These are phyloP conservation scores for Cistogaster globosa DNA, from an alignment of 2,888 invertebrate species.

Conservation along the genomic window DNA sequence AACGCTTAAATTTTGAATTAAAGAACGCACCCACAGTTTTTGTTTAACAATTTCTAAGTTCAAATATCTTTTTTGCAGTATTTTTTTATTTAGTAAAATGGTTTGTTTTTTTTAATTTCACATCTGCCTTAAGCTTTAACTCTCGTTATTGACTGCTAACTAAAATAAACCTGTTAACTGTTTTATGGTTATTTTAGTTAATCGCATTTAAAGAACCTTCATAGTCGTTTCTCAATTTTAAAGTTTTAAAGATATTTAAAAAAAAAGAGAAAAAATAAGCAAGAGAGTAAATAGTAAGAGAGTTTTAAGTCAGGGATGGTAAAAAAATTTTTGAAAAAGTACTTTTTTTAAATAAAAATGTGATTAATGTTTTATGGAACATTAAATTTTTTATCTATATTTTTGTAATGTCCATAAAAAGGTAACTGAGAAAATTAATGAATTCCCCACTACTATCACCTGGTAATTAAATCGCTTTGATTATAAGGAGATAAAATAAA, in stretches of 20 bases:
- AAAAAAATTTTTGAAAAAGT: too few relatives aligned
- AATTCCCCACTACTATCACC: too few relatives aligned
- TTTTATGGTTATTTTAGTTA: slow-evolving; percentile 48
- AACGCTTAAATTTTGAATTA: neutral
- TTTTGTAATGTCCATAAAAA: too few relatives aligned
- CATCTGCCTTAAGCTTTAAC: slow-evolving; percentile 26
- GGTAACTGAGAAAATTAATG: too few relatives aligned
- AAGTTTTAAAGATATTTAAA: neutral
- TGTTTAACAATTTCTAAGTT: neutral
- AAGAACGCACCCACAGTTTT: slow-evolving; percentile 43
- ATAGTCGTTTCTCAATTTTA: neutral
- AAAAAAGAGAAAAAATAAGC: neutral
- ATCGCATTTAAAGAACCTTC: slow-evolving; percentile 8
- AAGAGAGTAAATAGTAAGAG: too few relatives aligned
- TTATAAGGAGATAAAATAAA: too few relatives aligned
- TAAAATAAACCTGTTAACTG: slow-evolving; percentile 12
- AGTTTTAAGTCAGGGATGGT: too few relatives aligned
- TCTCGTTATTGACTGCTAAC: slow-evolving; percentile 39
- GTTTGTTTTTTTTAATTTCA: neutral
- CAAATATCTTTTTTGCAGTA: neutral
- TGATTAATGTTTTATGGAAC: too few relatives aligned
- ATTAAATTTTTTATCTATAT: too few relatives aligned
- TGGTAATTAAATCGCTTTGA: too few relatives aligned
- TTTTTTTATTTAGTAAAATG: neutral
- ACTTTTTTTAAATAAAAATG: too few relatives aligned